These are phyloP conservation scores for Ameiurus melas DNA, from an alignment of 2,113 vertebrate genomes.

Conservation along the genomic window DNA sequence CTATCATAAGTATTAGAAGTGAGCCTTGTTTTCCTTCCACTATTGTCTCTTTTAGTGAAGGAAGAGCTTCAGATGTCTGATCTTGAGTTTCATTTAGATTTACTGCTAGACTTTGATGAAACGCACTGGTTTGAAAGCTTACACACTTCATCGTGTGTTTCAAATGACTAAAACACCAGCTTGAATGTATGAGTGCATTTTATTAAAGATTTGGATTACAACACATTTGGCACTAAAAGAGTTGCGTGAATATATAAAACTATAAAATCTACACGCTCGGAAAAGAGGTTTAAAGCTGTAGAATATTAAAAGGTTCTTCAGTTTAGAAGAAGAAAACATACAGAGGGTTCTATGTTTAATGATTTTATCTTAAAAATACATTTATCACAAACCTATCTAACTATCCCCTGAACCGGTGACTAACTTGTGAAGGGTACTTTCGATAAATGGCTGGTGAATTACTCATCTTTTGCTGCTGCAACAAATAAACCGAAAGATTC, in stretches of 20 bases:
- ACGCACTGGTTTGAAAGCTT: background rate
- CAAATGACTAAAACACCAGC: background rate
- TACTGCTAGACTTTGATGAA: background rate
- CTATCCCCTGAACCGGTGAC: background rate
- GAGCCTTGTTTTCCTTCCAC: conserved; percentile 54
- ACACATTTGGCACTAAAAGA: background rate
- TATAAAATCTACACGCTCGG: background rate
- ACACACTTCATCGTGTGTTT: background rate
- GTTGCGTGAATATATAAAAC: background rate
- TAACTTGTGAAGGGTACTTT: background rate
- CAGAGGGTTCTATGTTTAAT: background rate
- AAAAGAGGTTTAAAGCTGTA: background rate
- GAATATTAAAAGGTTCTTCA: background rate
- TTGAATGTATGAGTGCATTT: background rate
- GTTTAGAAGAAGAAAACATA: too few species aligned
- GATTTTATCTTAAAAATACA: background rate
- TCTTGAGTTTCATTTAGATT: conserved; percentile 29
- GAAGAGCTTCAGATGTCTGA: conserved; percentile 17
- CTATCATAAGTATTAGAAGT: conserved; percentile 53
- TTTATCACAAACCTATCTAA: background rate
- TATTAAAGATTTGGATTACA: conserved; percentile 1
- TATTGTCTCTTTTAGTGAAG: conserved; percentile 59
- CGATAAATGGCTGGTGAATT: background rate
- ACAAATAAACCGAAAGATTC: background rate
- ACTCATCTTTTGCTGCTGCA: background rate